Percentiles rank a stretch among this genome's conserved stretches.
Conservation (phyloP, 2,113 vertebrate genomes). For the Calyptomena viridis region DNA sequence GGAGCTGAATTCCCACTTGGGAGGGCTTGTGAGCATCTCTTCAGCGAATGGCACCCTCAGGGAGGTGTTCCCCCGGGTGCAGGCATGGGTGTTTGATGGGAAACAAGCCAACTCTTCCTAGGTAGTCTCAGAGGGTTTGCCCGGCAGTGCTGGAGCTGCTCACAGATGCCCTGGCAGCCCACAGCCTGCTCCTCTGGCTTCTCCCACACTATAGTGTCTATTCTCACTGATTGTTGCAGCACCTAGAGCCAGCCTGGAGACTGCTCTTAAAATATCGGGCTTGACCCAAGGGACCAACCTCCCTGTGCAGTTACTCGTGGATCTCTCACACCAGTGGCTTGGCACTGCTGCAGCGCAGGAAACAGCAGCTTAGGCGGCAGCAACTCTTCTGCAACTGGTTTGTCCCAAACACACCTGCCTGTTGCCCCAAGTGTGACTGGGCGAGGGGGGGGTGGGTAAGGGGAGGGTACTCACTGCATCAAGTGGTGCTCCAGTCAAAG, state of each 20-base stretch:
- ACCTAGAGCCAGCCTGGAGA: neutral
- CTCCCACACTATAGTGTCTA: rapidly evolving
- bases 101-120: neutral
- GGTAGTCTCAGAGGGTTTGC: neutral
- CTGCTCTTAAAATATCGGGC: neutral
- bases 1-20: neutral
- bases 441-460: no score
- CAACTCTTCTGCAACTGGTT: neutral
- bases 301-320: neutral
- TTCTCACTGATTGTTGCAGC: neutral
- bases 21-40: neutral
- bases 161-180: neutral
- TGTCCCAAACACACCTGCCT: neutral
- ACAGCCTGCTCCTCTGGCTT: neutral
- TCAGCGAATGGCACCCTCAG: neutral
- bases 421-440: neutral
- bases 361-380: neutral
- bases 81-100: neutral
- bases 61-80: neutral
- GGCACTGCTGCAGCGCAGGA: no score
- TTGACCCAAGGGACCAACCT: neutral
- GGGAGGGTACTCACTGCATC: neutral
- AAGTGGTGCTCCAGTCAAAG: neutral
- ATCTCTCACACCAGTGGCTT: rapidly evolving
- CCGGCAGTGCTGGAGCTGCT: neutral